Conservation (phyloP, 2,888 invertebrate species). For the Hypena proboscidalis region DNA sequence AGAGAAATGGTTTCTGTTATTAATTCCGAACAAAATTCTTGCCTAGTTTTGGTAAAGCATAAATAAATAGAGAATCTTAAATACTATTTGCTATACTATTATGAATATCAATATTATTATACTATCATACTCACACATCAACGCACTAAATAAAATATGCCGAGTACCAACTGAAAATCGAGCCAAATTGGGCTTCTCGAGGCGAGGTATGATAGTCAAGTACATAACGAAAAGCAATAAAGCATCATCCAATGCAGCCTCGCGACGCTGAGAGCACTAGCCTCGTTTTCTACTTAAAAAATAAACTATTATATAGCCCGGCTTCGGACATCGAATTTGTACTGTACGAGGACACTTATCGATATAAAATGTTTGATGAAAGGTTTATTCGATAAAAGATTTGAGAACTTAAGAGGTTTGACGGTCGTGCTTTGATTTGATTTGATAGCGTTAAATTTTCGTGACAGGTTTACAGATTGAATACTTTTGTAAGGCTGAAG, state of each 20-base stretch:
- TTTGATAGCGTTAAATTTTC: no score
- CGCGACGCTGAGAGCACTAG: constrained; percentile 11
- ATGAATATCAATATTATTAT: no score
- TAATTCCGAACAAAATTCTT: no score
- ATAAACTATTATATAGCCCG: constrained; percentile 4
- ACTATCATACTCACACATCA: no score
- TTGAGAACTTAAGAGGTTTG: no score
- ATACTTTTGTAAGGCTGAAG: no score
- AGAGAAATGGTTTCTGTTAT: no score
- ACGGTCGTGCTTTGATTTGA: no score
- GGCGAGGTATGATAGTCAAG: constrained; percentile 34
- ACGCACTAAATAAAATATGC: constrained; percentile 13
- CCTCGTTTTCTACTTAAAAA: constrained; percentile 9
- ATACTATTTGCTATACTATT: no score
- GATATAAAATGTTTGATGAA: constrained; percentile 8
- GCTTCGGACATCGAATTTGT: not conserved
- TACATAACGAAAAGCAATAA: constrained; percentile 34
- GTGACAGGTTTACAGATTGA: no score
- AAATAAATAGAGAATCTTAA: no score
- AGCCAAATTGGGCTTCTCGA: constrained; percentile 39
- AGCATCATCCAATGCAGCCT: constrained; percentile 22
- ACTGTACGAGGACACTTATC: not conserved
- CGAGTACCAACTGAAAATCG: constrained; percentile 19
- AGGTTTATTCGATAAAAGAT: constrained; percentile 3
- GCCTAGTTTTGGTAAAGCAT: no score